Evolutionary conservation across 2,888 invertebrate species (phyloP).

Genomic region (Melanotus villosus): DNA sequence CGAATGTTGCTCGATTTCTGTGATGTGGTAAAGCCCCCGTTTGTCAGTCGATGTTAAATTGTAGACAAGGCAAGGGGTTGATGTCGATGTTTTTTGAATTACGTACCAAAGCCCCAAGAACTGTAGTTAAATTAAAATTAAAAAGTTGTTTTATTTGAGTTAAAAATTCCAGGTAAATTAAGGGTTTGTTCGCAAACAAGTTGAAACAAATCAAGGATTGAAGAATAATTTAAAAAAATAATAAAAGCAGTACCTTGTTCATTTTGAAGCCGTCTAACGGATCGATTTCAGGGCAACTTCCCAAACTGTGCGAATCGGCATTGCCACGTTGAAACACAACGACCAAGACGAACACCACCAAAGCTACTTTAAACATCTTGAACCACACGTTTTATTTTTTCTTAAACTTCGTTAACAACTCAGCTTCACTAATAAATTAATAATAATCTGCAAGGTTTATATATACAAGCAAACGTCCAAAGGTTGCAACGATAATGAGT

Average conservation of each 20-base stretch:
- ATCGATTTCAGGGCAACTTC: slow-evolving; percentile 81
- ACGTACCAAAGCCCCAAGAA: slow-evolving; percentile 88
- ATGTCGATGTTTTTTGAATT: slow-evolving; percentile 87
- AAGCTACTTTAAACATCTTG: too few relatives aligned
- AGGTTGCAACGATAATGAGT: too few relatives aligned
- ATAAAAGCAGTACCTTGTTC: slow-evolving; percentile 72
- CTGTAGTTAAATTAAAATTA: slow-evolving; percentile 66
- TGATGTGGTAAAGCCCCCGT: slow-evolving; percentile 72
- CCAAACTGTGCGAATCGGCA: slow-evolving; percentile 63
- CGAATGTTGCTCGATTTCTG: slow-evolving; percentile 81
- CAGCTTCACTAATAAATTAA: too few relatives aligned
- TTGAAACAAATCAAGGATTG: slow-evolving; percentile 46
- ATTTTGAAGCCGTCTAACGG: slow-evolving; percentile 82
- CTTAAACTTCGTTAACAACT: too few relatives aligned
- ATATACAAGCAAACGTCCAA: too few relatives aligned
- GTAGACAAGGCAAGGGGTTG: slow-evolving; percentile 83
- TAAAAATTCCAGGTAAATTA: too few relatives aligned
- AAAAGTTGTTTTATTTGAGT: background rate
- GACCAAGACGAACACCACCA: too few relatives aligned
- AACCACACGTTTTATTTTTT: too few relatives aligned
- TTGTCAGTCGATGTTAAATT: slow-evolving; percentile 72
- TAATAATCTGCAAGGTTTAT: too few relatives aligned
- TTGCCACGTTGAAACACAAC: too few relatives aligned
- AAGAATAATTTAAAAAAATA: background rate
- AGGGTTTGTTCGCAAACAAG: background rate